A percentile compares a stretch with the other conserved stretches of the same genome.
These are phyloP conservation scores for Pseudolycoriella hygida DNA, from an alignment of 2,888 invertebrate genomes.

Conservation along the genomic window DNA sequence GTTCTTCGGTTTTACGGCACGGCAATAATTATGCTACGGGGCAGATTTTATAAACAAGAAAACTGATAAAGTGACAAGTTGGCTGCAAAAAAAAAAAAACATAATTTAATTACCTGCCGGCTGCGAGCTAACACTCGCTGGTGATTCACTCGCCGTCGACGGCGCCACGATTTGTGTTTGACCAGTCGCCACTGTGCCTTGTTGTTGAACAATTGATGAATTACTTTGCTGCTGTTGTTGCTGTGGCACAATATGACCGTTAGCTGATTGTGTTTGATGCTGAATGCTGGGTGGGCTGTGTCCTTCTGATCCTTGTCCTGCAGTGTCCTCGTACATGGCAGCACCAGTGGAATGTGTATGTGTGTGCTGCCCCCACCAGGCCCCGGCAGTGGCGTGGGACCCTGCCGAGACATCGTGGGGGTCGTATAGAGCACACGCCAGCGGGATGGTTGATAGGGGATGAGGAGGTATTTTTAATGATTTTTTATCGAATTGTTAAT, in stretches of 20 bases:
- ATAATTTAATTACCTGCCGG: slow-evolving; percentile 29
- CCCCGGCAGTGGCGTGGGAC: slow-evolving; percentile 34
- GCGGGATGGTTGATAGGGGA: slow-evolving; percentile 32
- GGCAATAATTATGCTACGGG: too few species aligned
- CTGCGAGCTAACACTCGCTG: slow-evolving; percentile 36
- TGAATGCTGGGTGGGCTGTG: slow-evolving; percentile 13
- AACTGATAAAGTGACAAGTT: too few species aligned
- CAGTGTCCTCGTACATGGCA: slow-evolving; percentile 37
- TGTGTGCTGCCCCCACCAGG: slow-evolving; percentile 31
- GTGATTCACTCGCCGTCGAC: slow-evolving; percentile 39
- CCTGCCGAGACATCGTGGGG: slow-evolving; percentile 34
- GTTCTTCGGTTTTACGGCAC: too few species aligned
- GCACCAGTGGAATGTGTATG: slow-evolving; percentile 36
- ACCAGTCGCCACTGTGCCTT: slow-evolving; percentile 28
- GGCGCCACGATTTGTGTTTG: slow-evolving; percentile 33
- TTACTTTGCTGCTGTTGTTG: slow-evolving; percentile 12
- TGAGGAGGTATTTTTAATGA: slow-evolving; percentile 32
- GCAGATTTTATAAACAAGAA: too few species aligned
- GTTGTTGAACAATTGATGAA: slow-evolving; percentile 19
- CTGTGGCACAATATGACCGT: slow-evolving; percentile 7
- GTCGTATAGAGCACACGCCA: slow-evolving; percentile 33
- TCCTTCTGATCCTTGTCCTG: slow-evolving; percentile 13
- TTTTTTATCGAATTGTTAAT: too few species aligned
- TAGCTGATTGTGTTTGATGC: slow-evolving; percentile 10
- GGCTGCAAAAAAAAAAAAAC: slow-evolving; percentile 13